These are phyloP conservation scores for Vanessa cardui DNA, from an alignment of 2,888 invertebrate genomes.

Conservation along the genomic window DNA sequence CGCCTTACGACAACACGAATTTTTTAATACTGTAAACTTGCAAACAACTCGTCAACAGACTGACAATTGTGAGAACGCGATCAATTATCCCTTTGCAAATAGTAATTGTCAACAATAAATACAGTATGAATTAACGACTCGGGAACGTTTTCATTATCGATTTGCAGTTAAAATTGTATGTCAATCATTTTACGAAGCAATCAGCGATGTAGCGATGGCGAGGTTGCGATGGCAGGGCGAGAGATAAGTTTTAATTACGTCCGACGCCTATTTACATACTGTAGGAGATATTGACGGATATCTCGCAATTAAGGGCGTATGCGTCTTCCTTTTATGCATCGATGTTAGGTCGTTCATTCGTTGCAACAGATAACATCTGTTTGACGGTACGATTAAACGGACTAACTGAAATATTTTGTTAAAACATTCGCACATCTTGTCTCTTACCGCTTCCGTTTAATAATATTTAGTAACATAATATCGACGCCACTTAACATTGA, in stretches of 20 bases:
- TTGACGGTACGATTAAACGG: constrained; percentile 72
- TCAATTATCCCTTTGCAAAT: constrained; percentile 80
- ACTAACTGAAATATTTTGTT: constrained; percentile 29
- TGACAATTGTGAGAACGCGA: constrained; percentile 82
- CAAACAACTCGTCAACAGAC: constrained; percentile 68
- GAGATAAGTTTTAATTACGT: constrained; percentile 81
- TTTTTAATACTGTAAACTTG: constrained; percentile 68
- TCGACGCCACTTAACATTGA: constrained; percentile 50
- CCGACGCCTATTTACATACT: constrained; percentile 80
- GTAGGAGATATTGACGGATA: constrained; percentile 74
- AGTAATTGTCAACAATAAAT: constrained; percentile 78
- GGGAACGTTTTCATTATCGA: constrained; percentile 78
- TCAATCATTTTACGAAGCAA: constrained; percentile 80
- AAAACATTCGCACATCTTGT: constrained; percentile 15
- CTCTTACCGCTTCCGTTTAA: constrained; percentile 30
- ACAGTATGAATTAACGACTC: constrained; percentile 69
- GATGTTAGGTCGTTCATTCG: constrained; percentile 60
- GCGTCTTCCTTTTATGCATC: constrained; percentile 74
- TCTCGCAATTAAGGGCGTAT: constrained; percentile 79
- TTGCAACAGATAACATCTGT: constrained; percentile 71
- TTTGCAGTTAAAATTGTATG: constrained; percentile 73
- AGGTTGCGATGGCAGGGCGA: constrained; percentile 62
- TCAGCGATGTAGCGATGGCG: constrained; percentile 57
- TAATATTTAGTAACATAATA: constrained; percentile 46
- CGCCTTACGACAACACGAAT: constrained; percentile 57